Base-by-base conservation (phyloP, 1,140 invertebrate genomes). In the Scaptomyza montana region DNA sequence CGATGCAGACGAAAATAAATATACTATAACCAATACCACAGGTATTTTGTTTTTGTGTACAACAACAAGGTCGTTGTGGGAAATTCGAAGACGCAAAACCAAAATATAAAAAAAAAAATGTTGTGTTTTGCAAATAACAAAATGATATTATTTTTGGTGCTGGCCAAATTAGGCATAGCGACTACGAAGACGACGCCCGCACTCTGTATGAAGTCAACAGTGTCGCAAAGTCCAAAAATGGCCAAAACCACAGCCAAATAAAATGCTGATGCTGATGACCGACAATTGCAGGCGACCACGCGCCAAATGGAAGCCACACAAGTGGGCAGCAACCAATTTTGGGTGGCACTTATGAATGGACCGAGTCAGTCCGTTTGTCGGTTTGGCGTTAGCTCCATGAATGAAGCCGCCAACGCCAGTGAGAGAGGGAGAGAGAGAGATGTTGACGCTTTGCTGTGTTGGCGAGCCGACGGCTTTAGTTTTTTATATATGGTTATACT, bases 231-330 rank as follows among this genome's bases (percentile, higher is more conserved):
- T 39, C 66, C 62, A 54, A 63, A 79, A 78, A 63, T 57, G 69
- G 74, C 49, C 62, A 74, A 78, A 69, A 56, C 49, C 64, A 50
- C 33, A 57, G 41, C 41, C 57, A n/a, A 67, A 41, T 50, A 25
- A 60, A 62, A 49, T 50, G 54, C 62, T 56, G 57, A 73, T 66
- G 68, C 77, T 74, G 80, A 78, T 84, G 80, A 84, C 80, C 80
- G 80, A 85, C 74, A 86, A 81, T 86, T 86, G 82, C 81, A 85
- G 69, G 69, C 74, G 43, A 85, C 82, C 81, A 86, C 81, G 82
- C 82, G 82, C 76, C 81, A 85, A 86, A 63, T 85, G 79, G 79
- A 61, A 74, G 79, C 71, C 76, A 65, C 56, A 64, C 70, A 73
- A 69, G 84, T 84, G 80, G 84, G 85, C 79, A 84, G 79, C 74